Percentiles rank a stretch among this genome's conserved stretches.
phyloP scores from a whole-genome alignment of 1,140 invertebrate species.

The Aplysia californica region DNA sequence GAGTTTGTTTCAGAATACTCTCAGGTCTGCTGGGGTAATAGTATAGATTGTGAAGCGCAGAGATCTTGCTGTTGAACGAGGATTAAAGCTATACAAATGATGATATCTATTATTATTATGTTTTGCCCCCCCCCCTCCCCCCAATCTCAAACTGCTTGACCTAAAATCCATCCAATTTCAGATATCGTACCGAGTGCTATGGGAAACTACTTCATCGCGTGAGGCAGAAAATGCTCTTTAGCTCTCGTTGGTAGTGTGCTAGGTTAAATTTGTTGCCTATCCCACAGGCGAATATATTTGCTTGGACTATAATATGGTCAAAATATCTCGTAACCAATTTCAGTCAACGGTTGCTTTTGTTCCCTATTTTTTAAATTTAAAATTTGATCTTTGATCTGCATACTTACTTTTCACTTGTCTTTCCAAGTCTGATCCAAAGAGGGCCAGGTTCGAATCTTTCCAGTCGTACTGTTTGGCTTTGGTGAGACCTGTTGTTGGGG shows the following conservation, averaged over 20 bases:
- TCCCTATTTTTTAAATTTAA: background rate
- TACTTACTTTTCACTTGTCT: slow-evolving; percentile 58
- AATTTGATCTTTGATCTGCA: background rate
- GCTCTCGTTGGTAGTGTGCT: background rate
- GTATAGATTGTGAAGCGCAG: too few relatives aligned
- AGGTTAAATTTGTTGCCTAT: background rate
- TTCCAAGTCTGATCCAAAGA: slow-evolving; percentile 57
- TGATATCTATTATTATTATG: too few relatives aligned
- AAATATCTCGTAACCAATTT: background rate
- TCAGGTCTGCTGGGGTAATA: too few relatives aligned
- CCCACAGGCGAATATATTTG: background rate
- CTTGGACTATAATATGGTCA: background rate
- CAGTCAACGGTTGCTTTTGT: background rate
- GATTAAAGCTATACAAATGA: too few relatives aligned
- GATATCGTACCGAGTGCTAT: too few relatives aligned
- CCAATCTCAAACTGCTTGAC: background rate
- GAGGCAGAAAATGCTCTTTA: background rate
- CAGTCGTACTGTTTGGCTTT: slow-evolving; percentile 61
- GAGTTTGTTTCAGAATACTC: too few relatives aligned
- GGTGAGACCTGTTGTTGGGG: slow-evolving; percentile 44
- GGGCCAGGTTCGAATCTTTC: slow-evolving; percentile 61
- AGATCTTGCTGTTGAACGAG: too few relatives aligned
- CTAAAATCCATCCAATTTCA: too few relatives aligned
- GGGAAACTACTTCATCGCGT: too few relatives aligned
- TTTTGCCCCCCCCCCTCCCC: background rate